Evolutionary conservation across 2,888 invertebrate genomes (phyloP).

Genomic region (Smittia aterrima): DNA sequence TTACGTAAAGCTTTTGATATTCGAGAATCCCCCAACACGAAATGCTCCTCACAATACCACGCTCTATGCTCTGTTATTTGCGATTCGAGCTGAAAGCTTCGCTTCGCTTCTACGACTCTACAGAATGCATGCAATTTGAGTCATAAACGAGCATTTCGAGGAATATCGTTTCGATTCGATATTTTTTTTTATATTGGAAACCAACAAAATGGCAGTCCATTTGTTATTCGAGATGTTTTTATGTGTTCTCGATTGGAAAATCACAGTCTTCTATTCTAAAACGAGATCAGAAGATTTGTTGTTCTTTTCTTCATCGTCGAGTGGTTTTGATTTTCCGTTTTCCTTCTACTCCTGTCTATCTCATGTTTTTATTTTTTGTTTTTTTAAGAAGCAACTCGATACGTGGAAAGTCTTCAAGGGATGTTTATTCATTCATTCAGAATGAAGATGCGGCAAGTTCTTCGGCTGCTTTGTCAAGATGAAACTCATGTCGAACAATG

Average conservation of each 20-base stretch:
- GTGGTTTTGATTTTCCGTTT: conserved; percentile 5
- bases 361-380: neutral
- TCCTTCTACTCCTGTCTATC: neutral
- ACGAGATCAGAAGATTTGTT: neutral
- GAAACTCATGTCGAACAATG: neutral
- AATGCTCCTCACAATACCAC: neutral
- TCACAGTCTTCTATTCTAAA: conserved; percentile 4
- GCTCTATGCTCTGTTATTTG: conserved; percentile 8
- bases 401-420: neutral
- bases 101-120: neutral
- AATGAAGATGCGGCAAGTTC: neutral
- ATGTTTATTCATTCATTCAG: conserved; percentile 11
- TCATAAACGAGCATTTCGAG: conserved; percentile 32
- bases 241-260: conserved; percentile 27
- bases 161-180: neutral
- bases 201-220: conserved; percentile 22
- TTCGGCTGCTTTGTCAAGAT: neutral
- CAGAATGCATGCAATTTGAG: conserved; percentile 41
- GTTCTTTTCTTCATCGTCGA: neutral
- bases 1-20: conserved; percentile 27
- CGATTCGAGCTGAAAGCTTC: neutral
- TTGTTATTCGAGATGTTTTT: conserved; percentile 38
- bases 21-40: neutral
- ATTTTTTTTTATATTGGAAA: neutral
- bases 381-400: conserved; percentile 13